A percentile compares a stretch with the other conserved stretches of the same genome.
Conservation (phyloP, 1,140 invertebrate genomes). For the Microplitis mediator region DNA sequence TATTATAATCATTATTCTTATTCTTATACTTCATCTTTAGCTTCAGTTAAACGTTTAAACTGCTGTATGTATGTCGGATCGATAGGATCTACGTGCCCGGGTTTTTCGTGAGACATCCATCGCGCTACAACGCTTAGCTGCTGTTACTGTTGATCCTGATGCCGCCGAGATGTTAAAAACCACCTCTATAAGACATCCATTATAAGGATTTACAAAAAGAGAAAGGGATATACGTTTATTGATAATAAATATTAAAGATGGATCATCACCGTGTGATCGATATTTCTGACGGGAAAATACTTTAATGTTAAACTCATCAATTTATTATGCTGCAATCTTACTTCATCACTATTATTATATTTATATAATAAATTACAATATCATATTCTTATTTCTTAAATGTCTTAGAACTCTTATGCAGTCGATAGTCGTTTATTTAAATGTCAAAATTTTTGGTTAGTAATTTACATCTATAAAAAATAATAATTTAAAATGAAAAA, state of each 20-base stretch:
- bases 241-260: background rate
- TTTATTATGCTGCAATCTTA: background rate
- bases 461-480: background rate
- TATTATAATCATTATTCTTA: no score
- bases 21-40: no score
- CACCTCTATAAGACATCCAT: background rate
- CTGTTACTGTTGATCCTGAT: no score
- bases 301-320: background rate
- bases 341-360: background rate
- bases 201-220: background rate
- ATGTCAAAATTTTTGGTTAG: background rate
- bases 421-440: background rate
- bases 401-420: background rate
- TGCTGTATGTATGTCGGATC: conserved; percentile 11
- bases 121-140: background rate
- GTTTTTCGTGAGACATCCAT: conserved; percentile 18
- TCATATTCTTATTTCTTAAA: background rate
- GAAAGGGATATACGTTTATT: background rate
- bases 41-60: no score
- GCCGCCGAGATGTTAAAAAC: background rate
- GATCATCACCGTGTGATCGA: background rate
- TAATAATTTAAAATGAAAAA: conserved; percentile 52
- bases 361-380: background rate
- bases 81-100: conserved; percentile 17
- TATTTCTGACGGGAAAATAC: background rate